A percentile compares a stretch with the other conserved stretches of the same genome.
Evolutionary conservation across 2,888 invertebrate species (phyloP).

Genomic region (Cosmorhoe ocellata): DNA sequence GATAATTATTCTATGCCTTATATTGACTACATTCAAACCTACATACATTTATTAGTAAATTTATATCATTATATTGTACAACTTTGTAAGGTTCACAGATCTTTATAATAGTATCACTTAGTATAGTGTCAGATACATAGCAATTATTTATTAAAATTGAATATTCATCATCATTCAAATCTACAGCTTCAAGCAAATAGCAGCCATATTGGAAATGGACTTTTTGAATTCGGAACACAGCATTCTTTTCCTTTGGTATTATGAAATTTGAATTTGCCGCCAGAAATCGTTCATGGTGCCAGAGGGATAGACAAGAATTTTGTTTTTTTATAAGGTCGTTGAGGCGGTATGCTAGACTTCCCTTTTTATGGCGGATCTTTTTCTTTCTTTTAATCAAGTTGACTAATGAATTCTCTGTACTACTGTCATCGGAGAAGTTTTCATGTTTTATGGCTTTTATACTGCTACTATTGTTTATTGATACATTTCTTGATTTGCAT

Average conservation of each 20-base stretch:
- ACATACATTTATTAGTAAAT: constrained; percentile 63
- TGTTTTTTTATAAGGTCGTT: constrained; percentile 70
- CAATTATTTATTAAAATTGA: constrained; percentile 56
- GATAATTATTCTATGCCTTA: neutral
- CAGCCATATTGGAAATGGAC: constrained; percentile 58
- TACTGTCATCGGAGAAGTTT: constrained; percentile 1
- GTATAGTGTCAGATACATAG: constrained; percentile 49
- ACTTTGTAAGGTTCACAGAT: constrained; percentile 29
- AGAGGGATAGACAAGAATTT: constrained; percentile 68
- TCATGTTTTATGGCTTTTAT: neutral
- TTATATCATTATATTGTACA: constrained; percentile 34
- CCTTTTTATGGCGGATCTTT: constrained; percentile 69
- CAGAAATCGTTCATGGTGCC: constrained; percentile 80
- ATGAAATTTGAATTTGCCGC: constrained; percentile 69
- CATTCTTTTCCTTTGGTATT: constrained; percentile 58
- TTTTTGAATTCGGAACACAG: constrained; percentile 54
- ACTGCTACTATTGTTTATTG: constrained; percentile 20
- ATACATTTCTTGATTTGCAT: constrained; percentile 41
- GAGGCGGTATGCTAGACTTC: constrained; percentile 70
- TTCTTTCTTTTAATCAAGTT: constrained; percentile 43
- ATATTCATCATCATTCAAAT: constrained; percentile 48
- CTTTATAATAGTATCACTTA: constrained; percentile 44
- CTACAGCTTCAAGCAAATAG: constrained; percentile 51
- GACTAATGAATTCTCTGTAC: constrained; percentile 22
- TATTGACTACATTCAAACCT: constrained; percentile 56